These are phyloP conservation scores for Hylyphantes graminicola DNA, from an alignment of 1,140 invertebrate species.

Conservation along the genomic window DNA sequence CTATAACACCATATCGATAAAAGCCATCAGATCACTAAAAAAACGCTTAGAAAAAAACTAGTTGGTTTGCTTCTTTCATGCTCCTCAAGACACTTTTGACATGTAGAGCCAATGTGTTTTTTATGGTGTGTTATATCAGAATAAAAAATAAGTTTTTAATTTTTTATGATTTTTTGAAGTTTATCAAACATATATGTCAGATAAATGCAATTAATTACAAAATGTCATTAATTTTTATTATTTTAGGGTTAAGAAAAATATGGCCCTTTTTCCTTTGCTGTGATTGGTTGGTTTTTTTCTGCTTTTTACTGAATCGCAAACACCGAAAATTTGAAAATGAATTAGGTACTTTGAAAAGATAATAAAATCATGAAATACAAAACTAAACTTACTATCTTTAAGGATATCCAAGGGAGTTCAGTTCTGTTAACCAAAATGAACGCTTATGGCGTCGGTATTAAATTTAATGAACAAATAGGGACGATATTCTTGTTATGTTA, in stretches of 20 bases:
- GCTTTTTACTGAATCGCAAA: neutral
- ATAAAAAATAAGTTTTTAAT: too few relatives aligned
- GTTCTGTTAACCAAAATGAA: too few relatives aligned
- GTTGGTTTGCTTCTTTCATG: slow-evolving; percentile 8
- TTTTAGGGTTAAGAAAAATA: slow-evolving; percentile 33
- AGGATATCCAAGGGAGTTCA: too few relatives aligned
- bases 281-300: slow-evolving; percentile 56
- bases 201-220: slow-evolving; percentile 24
- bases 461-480: too few relatives aligned
- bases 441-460: too few relatives aligned
- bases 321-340: neutral
- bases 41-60: slow-evolving; percentile 52
- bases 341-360: neutral
- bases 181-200: slow-evolving; percentile 5
- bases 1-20: slow-evolving; percentile 58
- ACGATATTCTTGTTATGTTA: too few relatives aligned
- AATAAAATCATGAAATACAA: neutral
- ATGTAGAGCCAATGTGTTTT: neutral
- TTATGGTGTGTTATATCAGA: too few relatives aligned
- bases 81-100: neutral
- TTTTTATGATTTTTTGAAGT: neutral
- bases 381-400: neutral
- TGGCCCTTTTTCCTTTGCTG: slow-evolving; percentile 24
- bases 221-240: slow-evolving; percentile 36
- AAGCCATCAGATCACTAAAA: slow-evolving; percentile 51